Base-by-base conservation (phyloP, 2,888 invertebrate genomes). In the Liodrosophila aerea region DNA sequence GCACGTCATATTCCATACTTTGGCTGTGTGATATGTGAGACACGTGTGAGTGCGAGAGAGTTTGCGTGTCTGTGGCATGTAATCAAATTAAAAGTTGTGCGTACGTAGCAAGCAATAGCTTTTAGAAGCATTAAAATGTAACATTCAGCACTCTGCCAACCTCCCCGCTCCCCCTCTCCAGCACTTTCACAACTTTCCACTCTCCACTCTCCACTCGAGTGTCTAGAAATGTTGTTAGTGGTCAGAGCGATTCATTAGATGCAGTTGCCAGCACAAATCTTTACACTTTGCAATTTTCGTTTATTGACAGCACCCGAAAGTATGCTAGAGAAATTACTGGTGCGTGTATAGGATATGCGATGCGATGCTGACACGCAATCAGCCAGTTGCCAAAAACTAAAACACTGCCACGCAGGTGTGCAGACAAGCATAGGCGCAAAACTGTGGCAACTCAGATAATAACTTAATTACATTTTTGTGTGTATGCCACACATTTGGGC, bases 391-490 rank as follows among this genome's bases (percentile, higher is more conserved):
- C 78, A 75, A 34, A 71, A 64, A 68, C 80, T 76, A 59, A 53
- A 56, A 39, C 41, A 54, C 39, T 56, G 30, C 39, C 40, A 52
- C 8, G 11, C 13, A 13, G 33, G 27, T n/a, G 22, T 22, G 47
- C 7, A 13, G 51, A 9, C 1, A 37, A 1, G 9, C 7, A 2
- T 22, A 22, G 22, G 22, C 22, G 27, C 33, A 30, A 22, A 43
- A 11, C 29, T 49, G 30, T 60, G 52, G 53, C 70, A 58, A 50
- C 71, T 64, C 43, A 66, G 80, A 83, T 83, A 78, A 80, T 80
- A 85, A 85, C 84, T 76, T 85, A 80, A 80, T 80, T 80, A 85
- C 85, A 80, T 73, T 75, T 78, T 61, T 61, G 72, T 72, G 52
- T 57, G 62, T 49, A 44, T 29, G 33, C 31, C 29, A 30, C 29